Base-by-base conservation (phyloP, 2,888 invertebrate species). In the Malthinus flaveolus region DNA sequence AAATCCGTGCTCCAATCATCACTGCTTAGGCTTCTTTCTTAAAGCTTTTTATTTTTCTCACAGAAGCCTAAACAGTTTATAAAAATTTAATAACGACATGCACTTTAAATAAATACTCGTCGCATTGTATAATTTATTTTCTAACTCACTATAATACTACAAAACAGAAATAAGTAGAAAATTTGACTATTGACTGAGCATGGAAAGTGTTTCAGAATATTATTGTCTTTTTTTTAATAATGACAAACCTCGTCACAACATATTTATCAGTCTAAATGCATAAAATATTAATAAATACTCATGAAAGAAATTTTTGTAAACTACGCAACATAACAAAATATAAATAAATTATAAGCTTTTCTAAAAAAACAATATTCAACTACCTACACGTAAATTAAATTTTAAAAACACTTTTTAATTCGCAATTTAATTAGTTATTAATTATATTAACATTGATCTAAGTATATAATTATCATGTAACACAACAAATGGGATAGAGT, bases 151-250 rank as follows among this genome's bases (percentile, higher is more conserved):
- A 34, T 23, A 53, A 53, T 47, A 39, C 34, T 32, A 54, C 37
- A 35, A 54, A 54, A 54, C 47, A 48, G 45, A 15, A 54, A 54
- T 54, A 54, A 47, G 34, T 54, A 46, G 47, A 48, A 53, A 33
- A 47, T 23, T 36, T 52, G 42, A 48, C 49, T 44, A 44, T 34
- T 56, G 49, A 56, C 55, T 49, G 49, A 56, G 55, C 55, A 49
- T 56, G 55, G 55, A 56, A 56, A 56, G 55, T 56, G 55, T 39
- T 49, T 48, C 36, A 46, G 31, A 39, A 52, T 31, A 13, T 46
- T 52, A 52, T 52, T 52, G 52, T 52, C 36, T 45, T 35, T 31
- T 52, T 45, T 35, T 23, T 23, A 23, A 23, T 23, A 23, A 23
- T 42, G 39, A 42, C 39, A 42, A 42, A 42, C n/a, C 3, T 23